A percentile compares a stretch with the other conserved stretches of the same genome.
Conservation (phyloP, 2,113 vertebrate genomes). For the Oncorhynchus gorbuscha region DNA sequence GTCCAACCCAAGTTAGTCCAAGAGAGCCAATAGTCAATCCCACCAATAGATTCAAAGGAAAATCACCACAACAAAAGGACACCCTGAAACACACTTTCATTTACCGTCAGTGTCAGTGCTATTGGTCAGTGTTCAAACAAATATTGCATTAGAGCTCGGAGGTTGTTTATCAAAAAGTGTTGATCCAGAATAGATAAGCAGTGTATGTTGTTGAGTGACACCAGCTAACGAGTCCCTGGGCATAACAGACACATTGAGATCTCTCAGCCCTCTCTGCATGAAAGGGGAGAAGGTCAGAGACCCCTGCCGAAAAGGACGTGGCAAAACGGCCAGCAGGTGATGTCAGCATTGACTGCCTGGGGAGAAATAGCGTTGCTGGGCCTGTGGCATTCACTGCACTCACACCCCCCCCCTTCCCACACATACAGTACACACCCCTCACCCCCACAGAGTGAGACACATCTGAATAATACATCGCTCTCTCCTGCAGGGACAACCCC, state of each 20-base stretch:
- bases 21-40: background rate
- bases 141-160: background rate
- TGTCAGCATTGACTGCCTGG: constrained; percentile 51
- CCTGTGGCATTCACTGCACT: constrained; percentile 64
- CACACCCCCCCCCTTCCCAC: background rate
- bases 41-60: background rate
- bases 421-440: constrained; percentile 31
- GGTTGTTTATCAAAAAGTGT: background rate
- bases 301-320: constrained; percentile 39
- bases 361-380: constrained; percentile 42
- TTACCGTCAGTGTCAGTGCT: too few species aligned
- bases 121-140: background rate
- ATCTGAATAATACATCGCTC: constrained; percentile 70
- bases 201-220: constrained; percentile 31
- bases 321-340: constrained; percentile 41
- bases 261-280: constrained; percentile 6
- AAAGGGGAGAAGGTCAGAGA: constrained; percentile 54
- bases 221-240: constrained; percentile 34
- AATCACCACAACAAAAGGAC: background rate
- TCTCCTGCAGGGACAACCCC: constrained; percentile 49
- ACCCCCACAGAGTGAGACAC: constrained; percentile 37
- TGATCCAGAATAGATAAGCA: background rate
- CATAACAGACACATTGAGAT: constrained; percentile 18
- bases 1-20: background rate
- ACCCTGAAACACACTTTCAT: background rate